Base-by-base conservation (phyloP, 2,113 vertebrate genomes). In the Pipa parva region DNA sequence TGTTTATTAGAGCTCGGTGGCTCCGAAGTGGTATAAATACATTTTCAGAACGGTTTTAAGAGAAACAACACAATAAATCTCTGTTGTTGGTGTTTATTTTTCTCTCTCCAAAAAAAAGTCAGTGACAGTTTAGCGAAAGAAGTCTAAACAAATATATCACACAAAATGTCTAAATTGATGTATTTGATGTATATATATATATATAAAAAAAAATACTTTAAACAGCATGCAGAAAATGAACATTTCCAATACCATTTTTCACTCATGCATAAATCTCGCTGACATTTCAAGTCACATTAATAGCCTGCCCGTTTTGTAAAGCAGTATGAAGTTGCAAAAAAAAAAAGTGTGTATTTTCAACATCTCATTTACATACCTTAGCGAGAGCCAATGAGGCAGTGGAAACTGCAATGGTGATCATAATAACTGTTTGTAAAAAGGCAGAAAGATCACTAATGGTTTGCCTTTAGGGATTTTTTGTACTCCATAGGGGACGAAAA, bases 351-450 rank as follows among this genome's bases (percentile, higher is more conserved):
- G 95, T 98, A 88, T 96, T 97, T 96, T 95, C 89, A 92, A 91
- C 92, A 94, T 95, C 92, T 97, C 89, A 98, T 99, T 99, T 97
- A 92, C 95, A 99, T 99, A 99, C 96, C 98, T 99, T 98, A 97
- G 93, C 92, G 92, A 97, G 97, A 99, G 93, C 94, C 95, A 99
- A 98, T 98, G 97, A 99, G 95, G 94, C 97, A 96, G 91, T 83
- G 88, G 89, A 84, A 93, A 86, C 89, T 92, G 94, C 89, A 91
- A 89, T 94, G 91, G 91, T 92, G 95, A 95, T 95, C 92, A 89
- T 96, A 95, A 97, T 97, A 95, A 96, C 92, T 96, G 94, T 96
- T 97, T 93, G 95, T 87, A 92, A 89, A 94, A 92, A 94, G 92
- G 90, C 92, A 94, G 93, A 93, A 92, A 95, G 92, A 94, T 94